Evolutionary conservation across 1,140 invertebrate species (phyloP), one percentile per base, ranked within the genome.

Genomic region (Bombus polaris): DNA sequence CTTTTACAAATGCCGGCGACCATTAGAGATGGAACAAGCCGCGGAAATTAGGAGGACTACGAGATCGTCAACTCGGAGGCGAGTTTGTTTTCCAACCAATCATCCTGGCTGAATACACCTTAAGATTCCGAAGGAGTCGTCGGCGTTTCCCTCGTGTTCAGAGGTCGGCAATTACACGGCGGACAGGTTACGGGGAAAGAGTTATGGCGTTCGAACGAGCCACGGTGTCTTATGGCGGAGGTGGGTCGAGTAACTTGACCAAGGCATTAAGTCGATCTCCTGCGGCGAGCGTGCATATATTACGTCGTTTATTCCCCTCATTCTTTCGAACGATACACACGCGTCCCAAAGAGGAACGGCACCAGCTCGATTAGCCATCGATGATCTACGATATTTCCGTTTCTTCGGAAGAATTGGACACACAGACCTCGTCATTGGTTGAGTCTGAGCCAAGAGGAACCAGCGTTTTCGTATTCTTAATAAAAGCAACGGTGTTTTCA

Each of bases 241-340:
- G 90, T 92, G 85, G 90, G 88, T 74, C 53, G 35, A 88, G 90
- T 91, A 91, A 92, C 90, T 90, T 86, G 86, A 90, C 75, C 83
- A 47, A 88, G 81, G 91, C 87, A 92, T 92, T 92, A 92, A 91
- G 84, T 22, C 83, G 88, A 90, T 92, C 91, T 92, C 91, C 91
- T 86, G 90, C 87, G 90, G 91, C 88, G 90, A 87, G 25, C 84
- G 87, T 84, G 91, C 91, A 92, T 92, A 92, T 84, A 88, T 92
- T 91, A 89, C 74, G 73, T 18, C 87, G 83, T 88, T 89, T 83
- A 79, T 81, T 88, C 85, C 68, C 66, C 80, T 82, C 65, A 12
- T 65, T 66, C 32, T 42, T n/a, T 10, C 37, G 32, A 76, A 82
- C 81, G 85, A 91, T 75, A 86, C 81, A 35, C 83, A 22, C 82